Evolutionary conservation across 1,140 invertebrate genomes (phyloP).

Genomic region (Bombus sylvicola): DNA sequence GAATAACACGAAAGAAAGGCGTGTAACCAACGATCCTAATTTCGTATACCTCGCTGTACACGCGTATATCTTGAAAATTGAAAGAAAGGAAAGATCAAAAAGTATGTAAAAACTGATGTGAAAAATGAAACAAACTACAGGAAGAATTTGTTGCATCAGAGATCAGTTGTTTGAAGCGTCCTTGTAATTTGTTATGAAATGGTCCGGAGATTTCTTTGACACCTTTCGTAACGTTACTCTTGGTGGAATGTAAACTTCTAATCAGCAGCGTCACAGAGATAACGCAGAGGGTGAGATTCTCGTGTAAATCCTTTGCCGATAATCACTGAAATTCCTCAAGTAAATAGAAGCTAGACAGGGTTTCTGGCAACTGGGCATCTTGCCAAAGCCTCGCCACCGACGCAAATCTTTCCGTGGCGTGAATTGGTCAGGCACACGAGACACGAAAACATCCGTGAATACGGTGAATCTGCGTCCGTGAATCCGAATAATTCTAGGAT

Average conservation of each 20-base stretch:
- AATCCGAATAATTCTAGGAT: not conserved
- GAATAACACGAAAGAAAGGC: not conserved
- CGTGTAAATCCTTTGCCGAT: conserved; percentile 46
- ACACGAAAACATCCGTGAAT: conserved; percentile 21
- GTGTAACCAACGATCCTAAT: not conserved
- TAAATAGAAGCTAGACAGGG: conserved; percentile 34
- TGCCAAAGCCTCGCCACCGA: conserved; percentile 19
- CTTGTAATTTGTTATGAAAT: not conserved
- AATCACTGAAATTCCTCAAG: conserved; percentile 42
- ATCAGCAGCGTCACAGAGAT: conserved; percentile 34
- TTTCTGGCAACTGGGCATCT: conserved; percentile 4
- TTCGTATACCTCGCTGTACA: not conserved
- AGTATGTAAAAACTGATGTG: not conserved
- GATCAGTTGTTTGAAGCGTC: too few species aligned
- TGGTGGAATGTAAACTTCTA: conserved; percentile 36
- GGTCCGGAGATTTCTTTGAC: conserved; percentile 7
- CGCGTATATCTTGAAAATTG: not conserved
- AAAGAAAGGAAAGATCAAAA: not conserved
- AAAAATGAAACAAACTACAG: too few species aligned
- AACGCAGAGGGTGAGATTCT: not conserved
- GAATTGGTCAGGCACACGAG: not conserved
- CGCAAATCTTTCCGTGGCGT: conserved; percentile 20
- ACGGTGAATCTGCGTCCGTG: not conserved
- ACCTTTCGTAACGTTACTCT: not conserved
- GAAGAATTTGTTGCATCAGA: too few species aligned